phyloP scores from a whole-genome alignment of 2,113 vertebrate genomes.

The Rhabdornis inornatus region DNA sequence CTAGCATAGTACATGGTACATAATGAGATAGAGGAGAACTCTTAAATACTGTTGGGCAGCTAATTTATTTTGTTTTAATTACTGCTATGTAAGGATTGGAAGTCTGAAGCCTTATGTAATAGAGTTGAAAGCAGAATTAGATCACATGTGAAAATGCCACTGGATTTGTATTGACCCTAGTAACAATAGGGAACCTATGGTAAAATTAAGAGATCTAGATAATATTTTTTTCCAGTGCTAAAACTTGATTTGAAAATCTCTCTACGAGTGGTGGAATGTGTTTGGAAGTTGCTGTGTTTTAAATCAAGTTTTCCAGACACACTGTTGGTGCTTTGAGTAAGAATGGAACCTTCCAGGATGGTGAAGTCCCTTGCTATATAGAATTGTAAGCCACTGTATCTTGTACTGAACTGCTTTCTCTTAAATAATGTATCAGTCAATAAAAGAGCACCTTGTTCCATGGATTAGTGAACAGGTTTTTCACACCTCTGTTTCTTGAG shows the following conservation, averaged over 20 bases:
- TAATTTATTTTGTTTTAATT: not conserved
- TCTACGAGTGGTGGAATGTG: not conserved
- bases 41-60: not conserved
- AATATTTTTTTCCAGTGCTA: accelerated
- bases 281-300: not conserved
- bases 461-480: not conserved
- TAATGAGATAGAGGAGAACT: not conserved
- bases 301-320: not conserved
- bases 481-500: not conserved
- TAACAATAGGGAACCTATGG: not conserved
- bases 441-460: not conserved
- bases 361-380: not conserved
- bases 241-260: not conserved
- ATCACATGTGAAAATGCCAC: not conserved
- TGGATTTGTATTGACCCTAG: not conserved
- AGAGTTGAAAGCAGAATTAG: not conserved
- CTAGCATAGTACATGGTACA: not conserved
- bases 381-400: not conserved
- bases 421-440: not conserved
- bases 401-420: not conserved
- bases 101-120: not conserved
- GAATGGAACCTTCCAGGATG: not conserved
- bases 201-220: not conserved
- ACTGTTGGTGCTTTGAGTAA: not conserved
- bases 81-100: not conserved